phyloP scores from a whole-genome alignment of 2,113 vertebrate species.

The Coreoperca whiteheadi region DNA sequence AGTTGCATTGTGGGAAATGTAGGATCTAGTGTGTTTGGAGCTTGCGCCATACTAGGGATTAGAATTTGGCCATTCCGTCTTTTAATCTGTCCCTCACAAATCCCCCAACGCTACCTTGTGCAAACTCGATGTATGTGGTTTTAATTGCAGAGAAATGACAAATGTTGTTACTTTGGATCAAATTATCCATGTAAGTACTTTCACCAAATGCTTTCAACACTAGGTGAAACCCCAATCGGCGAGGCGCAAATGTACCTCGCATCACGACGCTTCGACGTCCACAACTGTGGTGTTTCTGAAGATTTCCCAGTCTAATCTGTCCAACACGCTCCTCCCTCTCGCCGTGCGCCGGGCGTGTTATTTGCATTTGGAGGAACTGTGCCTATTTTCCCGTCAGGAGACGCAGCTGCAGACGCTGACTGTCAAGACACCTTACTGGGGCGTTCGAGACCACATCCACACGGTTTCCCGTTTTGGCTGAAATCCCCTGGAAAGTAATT shows the following conservation, averaged over 20 bases:
- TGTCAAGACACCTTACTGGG: not conserved
- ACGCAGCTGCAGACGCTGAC: not conserved
- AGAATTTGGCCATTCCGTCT: not conserved
- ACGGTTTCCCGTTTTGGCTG: conserved; percentile 4
- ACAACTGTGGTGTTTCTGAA: not conserved
- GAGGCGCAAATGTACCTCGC: not conserved
- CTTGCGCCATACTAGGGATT: no score
- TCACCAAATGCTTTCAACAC: not conserved
- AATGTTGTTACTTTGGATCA: not conserved
- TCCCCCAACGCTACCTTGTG: not conserved
- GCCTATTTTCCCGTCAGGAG: not conserved
- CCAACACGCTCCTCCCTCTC: not conserved
- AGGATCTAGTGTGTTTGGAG: no score
- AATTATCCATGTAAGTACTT: not conserved
- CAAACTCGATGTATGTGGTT: not conserved
- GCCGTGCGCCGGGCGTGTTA: not conserved
- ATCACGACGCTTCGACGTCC: not conserved
- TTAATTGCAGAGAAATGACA: not conserved
- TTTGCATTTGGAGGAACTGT: not conserved
- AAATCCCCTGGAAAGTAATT: not conserved
- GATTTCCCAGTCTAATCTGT: not conserved
- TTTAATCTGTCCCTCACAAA: not conserved
- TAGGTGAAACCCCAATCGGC: not conserved
- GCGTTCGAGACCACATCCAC: not conserved
- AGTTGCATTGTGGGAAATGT: no score